A percentile compares a stretch with the other conserved stretches of the same genome.
These are phyloP conservation scores for Ceratothoa steindachneri DNA, from an alignment of 2,888 invertebrate species.

Conservation along the genomic window DNA sequence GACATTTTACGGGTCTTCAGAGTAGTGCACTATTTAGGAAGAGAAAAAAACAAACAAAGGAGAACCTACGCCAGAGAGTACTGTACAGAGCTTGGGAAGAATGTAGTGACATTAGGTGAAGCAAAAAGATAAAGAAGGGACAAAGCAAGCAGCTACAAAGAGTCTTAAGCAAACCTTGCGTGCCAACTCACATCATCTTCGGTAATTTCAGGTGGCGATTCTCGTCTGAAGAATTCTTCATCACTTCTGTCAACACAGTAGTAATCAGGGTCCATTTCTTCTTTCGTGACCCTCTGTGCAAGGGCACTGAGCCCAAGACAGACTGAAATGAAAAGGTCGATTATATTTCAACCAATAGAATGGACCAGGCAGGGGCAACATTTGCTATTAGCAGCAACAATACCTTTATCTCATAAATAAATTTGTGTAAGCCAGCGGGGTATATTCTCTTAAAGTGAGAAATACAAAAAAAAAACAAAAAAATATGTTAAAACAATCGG, in stretches of 20 bases:
- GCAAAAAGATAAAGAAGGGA: background rate
- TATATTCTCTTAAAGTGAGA: too few species aligned
- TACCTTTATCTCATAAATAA: too few species aligned
- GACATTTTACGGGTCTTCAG: too few species aligned
- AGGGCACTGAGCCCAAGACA: background rate
- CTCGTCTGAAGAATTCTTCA: conserved; percentile 31
- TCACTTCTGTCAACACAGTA: conserved; percentile 18
- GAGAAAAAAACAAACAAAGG: too few species aligned
- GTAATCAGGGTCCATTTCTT: conserved; percentile 28
- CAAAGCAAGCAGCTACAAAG: background rate
- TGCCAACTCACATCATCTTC: conserved; percentile 4
- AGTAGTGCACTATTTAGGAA: too few species aligned
- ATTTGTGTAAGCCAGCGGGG: too few species aligned
- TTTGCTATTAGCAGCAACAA: background rate
- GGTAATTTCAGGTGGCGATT: conserved; percentile 7
- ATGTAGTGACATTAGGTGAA: too few species aligned
- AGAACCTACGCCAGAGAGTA: too few species aligned
- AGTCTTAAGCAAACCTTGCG: background rate
- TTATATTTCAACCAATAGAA: background rate
- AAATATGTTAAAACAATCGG: too few species aligned
- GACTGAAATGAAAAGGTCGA: background rate
- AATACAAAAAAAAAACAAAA: too few species aligned
- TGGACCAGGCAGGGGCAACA: background rate
- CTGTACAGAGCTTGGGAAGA: too few species aligned
- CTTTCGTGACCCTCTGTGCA: background rate